Percentiles rank a stretch among this genome's conserved stretches.
Evolutionary conservation across 2,888 invertebrate genomes (phyloP).

Genomic region (Hydrotaea diabolus): DNA sequence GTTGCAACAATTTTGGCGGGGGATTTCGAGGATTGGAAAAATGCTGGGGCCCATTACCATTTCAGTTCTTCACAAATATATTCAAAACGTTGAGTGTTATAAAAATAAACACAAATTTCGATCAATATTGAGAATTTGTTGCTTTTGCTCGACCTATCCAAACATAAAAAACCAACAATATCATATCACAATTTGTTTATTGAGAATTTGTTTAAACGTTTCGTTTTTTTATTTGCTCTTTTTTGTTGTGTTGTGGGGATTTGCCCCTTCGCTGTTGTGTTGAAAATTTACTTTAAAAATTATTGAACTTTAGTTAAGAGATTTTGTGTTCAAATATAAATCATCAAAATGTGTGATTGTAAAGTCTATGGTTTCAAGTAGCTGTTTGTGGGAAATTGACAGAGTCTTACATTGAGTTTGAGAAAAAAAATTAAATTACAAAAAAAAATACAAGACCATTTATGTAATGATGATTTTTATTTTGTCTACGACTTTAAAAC

Average conservation of each 20-base stretch:
- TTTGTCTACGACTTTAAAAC: too few species aligned
- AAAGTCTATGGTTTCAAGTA: too few species aligned
- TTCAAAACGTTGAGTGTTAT: not conserved
- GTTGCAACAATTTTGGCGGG: not conserved
- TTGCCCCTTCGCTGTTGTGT: not conserved
- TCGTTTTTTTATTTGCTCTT: too few species aligned
- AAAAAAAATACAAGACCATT: too few species aligned
- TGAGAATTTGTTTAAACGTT: not conserved
- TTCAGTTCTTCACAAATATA: not conserved
- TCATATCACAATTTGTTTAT: not conserved
- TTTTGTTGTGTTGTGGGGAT: not conserved
- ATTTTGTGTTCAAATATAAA: too few species aligned
- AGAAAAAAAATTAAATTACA: too few species aligned
- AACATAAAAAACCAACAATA: not conserved
- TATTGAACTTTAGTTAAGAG: constrained; percentile 1
- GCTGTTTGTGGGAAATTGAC: too few species aligned
- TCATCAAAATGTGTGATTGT: too few species aligned
- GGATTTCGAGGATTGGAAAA: not conserved
- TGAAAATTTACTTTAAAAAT: not conserved
- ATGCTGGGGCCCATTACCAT: not conserved
- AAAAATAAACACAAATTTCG: not conserved
- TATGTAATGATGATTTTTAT: too few species aligned
- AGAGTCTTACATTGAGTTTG: too few species aligned
- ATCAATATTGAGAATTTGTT: not conserved
- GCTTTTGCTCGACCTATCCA: too few species aligned